phyloP scores from a whole-genome alignment of 2,888 invertebrate species.

The Cactoblastis cactorum region DNA sequence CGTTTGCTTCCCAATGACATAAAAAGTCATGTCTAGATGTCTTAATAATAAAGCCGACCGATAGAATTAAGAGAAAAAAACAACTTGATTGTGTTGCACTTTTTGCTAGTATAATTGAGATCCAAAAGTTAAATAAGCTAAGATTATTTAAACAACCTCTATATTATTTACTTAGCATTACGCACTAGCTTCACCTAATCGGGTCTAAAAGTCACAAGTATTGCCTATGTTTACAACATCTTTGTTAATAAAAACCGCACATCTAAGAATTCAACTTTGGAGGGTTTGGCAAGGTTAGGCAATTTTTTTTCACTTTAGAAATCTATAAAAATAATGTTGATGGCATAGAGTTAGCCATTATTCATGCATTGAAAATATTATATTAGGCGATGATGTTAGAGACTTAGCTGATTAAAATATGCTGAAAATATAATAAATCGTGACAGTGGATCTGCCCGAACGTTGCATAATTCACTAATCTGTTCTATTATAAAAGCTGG shows the following conservation, averaged over 20 bases:
- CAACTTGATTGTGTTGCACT: too few species aligned
- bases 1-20: too few species aligned
- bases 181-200: not conserved
- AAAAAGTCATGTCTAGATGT: too few species aligned
- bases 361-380: constrained; percentile 23
- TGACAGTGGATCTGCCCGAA: constrained; percentile 28
- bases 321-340: not conserved
- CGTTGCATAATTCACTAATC: constrained; percentile 17
- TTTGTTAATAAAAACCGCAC: constrained; percentile 8
- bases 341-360: not conserved
- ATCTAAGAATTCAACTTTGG: constrained; percentile 1
- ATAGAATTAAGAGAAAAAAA: too few species aligned
- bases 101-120: too few species aligned
- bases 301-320: not conserved
- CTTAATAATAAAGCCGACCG: too few species aligned
- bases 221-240: constrained; percentile 13
- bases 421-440: constrained; percentile 46
- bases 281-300: not conserved
- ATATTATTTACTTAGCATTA: not conserved
- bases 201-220: not conserved
- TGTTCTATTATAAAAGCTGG: constrained; percentile 8
- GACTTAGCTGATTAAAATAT: constrained; percentile 23
- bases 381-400: constrained; percentile 37
- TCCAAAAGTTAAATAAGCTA: too few species aligned
- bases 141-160: not conserved